Conservation (phyloP, 2,888 invertebrate species). For the Nymphalis polychloros region DNA sequence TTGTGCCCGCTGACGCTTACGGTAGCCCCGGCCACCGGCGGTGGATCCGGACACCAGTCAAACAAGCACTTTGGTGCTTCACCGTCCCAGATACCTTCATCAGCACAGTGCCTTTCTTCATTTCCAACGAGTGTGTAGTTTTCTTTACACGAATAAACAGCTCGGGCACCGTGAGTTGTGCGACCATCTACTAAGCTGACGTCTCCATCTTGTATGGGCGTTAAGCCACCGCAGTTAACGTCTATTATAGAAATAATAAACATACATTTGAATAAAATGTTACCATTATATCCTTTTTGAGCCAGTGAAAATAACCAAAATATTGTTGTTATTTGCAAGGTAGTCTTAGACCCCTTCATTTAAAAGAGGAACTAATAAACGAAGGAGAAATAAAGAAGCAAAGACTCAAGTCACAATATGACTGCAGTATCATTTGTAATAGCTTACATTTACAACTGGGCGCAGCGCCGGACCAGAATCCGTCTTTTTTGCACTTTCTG, state of each 20-base stretch:
- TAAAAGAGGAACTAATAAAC: neutral
- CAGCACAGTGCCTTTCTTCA: constrained; percentile 86
- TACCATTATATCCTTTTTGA: neutral
- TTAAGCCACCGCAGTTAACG: constrained; percentile 89
- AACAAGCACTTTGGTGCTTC: constrained; percentile 90
- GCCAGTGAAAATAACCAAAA: neutral
- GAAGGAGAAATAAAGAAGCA: no score
- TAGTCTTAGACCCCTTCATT: neutral
- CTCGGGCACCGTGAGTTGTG: constrained; percentile 90
- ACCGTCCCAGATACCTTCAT: constrained; percentile 89
- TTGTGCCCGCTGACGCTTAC: constrained; percentile 87
- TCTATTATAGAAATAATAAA: constrained; percentile 72
- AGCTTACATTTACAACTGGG: constrained; percentile 93
- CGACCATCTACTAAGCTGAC: constrained; percentile 85
- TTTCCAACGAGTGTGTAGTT: constrained; percentile 92
- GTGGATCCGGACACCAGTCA: constrained; percentile 94
- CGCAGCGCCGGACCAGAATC: constrained; percentile 91
- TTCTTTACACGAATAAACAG: constrained; percentile 89
- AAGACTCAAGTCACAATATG: no score
- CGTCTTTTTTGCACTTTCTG: constrained; percentile 86
- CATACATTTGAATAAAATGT: neutral
- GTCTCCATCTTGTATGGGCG: constrained; percentile 87
- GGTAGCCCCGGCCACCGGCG: constrained; percentile 87
- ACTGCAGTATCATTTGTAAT: neutral
- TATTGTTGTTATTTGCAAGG: neutral